Evolutionary conservation across 1,140 invertebrate species (phyloP).

Genomic region (Drosophila hydei): DNA sequence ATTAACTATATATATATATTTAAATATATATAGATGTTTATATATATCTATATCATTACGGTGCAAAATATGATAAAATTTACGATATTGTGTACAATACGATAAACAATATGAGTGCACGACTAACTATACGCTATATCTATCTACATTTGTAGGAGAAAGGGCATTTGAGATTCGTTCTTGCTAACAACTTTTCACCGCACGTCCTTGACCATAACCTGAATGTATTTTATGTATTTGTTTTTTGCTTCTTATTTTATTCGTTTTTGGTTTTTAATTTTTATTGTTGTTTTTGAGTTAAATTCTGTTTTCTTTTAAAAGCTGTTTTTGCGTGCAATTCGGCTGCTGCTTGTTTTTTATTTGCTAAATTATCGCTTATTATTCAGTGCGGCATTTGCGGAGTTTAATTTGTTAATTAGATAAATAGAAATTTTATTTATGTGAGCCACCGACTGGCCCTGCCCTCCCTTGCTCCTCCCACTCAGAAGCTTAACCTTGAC

Average conservation of each 20-base stretch:
- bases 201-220: slow-evolving; percentile 72
- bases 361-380: slow-evolving; percentile 69
- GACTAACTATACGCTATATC: no score
- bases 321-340: slow-evolving; percentile 42
- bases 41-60: no score
- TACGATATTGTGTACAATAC: no score
- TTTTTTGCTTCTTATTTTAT: slow-evolving; percentile 12
- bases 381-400: slow-evolving; percentile 59
- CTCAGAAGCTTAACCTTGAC: slow-evolving; percentile 22
- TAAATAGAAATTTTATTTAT: slow-evolving; percentile 62
- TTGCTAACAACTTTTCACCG: slow-evolving; percentile 8
- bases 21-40: no score
- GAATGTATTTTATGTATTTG: slow-evolving; percentile 32
- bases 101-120: no score
- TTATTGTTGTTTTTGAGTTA: slow-evolving; percentile 1
- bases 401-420: slow-evolving; percentile 73
- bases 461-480: neutral
- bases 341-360: slow-evolving; percentile 22
- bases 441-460: neutral
- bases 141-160: neutral
- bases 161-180: slow-evolving; percentile 7
- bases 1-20: no score
- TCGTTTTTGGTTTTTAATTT: neutral
- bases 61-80: no score
- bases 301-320: slow-evolving; percentile 46